These are phyloP conservation scores for Bombyx mandarina DNA, from an alignment of 1,140 invertebrate genomes.

Conservation along the genomic window DNA sequence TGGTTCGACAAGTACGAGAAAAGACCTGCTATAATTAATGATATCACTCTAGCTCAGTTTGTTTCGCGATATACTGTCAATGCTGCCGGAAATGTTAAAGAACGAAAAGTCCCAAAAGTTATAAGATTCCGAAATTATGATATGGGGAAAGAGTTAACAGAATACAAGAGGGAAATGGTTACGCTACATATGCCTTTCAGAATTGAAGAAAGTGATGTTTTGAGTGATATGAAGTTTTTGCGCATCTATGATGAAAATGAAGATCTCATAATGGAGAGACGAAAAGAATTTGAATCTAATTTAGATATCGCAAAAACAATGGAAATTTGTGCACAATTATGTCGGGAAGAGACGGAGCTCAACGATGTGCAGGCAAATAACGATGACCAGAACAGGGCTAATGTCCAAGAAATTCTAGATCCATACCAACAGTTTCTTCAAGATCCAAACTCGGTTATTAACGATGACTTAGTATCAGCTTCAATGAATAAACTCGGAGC, in stretches of 20 bases:
- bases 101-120: constrained; percentile 20
- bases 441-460: constrained; percentile 1
- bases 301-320: constrained; percentile 27
- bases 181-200: constrained; percentile 17
- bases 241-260: constrained; percentile 14
- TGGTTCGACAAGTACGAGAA: constrained; percentile 20
- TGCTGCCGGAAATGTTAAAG: constrained; percentile 9
- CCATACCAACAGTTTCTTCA: background rate
- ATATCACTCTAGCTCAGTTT: constrained; percentile 15
- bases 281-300: constrained; percentile 30
- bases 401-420: background rate
- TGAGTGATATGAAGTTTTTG: constrained; percentile 7
- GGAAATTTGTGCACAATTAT: constrained; percentile 22
- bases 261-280: constrained; percentile 9
- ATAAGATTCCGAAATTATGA: constrained; percentile 41
- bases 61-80: constrained; percentile 15
- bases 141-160: constrained; percentile 22
- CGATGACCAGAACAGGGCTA: too few species aligned
- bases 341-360: constrained; percentile 12
- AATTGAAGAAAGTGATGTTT: constrained; percentile 15
- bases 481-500: constrained; percentile 3
- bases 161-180: constrained; percentile 39
- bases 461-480: constrained; percentile 6
- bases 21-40: constrained; percentile 12
- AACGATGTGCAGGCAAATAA: constrained; percentile 1